Percentiles rank a stretch among this genome's conserved stretches.
phyloP scores from a whole-genome alignment of 2,113 vertebrate genomes.

The Nansenia antarctica region DNA sequence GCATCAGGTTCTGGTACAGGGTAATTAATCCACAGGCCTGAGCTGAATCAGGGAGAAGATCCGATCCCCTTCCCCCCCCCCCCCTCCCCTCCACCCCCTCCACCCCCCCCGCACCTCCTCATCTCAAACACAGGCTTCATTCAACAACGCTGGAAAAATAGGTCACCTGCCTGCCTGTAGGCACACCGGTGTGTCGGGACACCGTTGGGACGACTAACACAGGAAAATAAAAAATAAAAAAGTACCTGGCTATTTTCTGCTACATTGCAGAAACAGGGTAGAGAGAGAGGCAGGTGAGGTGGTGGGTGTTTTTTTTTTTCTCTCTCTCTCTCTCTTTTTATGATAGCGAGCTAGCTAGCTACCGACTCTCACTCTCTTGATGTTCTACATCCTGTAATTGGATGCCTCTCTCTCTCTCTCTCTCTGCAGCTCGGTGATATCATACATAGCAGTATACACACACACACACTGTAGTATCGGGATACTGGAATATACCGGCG shows the following conservation, averaged over 20 bases:
- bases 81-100: too few species aligned
- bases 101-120: conserved; percentile 24
- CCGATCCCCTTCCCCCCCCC: conserved; percentile 32
- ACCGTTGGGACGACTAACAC: conserved; percentile 40
- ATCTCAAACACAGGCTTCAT: conserved; percentile 56
- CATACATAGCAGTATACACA: too few species aligned
- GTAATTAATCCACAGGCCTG: conserved; percentile 77
- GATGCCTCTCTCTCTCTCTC: too few species aligned
- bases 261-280: not conserved
- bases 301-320: not conserved
- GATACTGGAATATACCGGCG: too few species aligned
- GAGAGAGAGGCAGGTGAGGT: not conserved
- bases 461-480: too few species aligned
- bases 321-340: not conserved
- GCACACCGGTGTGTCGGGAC: conserved; percentile 45
- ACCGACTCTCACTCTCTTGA: too few species aligned
- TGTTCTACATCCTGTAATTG: too few species aligned
- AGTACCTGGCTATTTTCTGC: conserved; percentile 16
- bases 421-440: too few species aligned
- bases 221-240: not conserved
- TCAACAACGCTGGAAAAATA: conserved; percentile 63
- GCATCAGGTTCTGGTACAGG: conserved; percentile 67
- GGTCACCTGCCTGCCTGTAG: conserved; percentile 67
- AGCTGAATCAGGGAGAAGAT: conserved; percentile 58
- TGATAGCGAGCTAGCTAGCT: not conserved